Percentiles rank a stretch among this genome's conserved stretches.
phyloP scores from a whole-genome alignment of 2,113 vertebrate species.

The Phalacrocorax brasilianus region DNA sequence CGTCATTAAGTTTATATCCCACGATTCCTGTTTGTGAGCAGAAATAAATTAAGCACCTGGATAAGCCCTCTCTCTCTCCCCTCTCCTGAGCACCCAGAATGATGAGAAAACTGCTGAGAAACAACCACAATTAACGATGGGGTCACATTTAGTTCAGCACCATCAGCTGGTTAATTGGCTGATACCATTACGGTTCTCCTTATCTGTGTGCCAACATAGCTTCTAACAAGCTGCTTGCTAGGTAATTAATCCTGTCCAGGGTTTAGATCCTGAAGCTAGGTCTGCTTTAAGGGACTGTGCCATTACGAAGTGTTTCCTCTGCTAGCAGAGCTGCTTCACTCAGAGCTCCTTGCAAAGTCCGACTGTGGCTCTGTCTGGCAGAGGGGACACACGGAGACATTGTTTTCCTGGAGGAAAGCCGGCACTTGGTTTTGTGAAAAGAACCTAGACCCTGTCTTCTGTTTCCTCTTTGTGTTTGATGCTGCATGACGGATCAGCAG shows the following conservation, averaged over 20 bases:
- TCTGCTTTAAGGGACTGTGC: conserved; percentile 18
- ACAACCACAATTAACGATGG: conserved; percentile 71
- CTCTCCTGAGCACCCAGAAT: background rate
- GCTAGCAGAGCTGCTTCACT: background rate
- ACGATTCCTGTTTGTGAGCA: conserved; percentile 50
- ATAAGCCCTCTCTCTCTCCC: background rate
- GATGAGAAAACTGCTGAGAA: conserved; percentile 73
- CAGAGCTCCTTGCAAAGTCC: background rate
- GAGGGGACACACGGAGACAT: background rate
- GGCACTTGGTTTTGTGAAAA: background rate
- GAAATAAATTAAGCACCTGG: conserved; percentile 56
- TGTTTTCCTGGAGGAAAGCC: background rate
- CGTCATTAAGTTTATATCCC: conserved; percentile 37
- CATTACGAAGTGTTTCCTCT: background rate
- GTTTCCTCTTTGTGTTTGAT: background rate
- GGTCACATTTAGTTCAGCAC: conserved; percentile 79
- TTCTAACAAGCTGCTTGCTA: conserved; percentile 68
- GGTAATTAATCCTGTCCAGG: conserved; percentile 70
- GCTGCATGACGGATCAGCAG: background rate
- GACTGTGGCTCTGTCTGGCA: background rate
- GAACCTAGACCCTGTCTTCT: background rate
- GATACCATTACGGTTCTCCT: conserved; percentile 67
- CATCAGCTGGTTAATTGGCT: conserved; percentile 76
- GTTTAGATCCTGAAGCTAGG: conserved; percentile 37
- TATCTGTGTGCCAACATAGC: conserved; percentile 59